Evolutionary conservation across 2,797 vertebrate genomes (phyloP).

Genomic region (Cottoperca gobio): DNA sequence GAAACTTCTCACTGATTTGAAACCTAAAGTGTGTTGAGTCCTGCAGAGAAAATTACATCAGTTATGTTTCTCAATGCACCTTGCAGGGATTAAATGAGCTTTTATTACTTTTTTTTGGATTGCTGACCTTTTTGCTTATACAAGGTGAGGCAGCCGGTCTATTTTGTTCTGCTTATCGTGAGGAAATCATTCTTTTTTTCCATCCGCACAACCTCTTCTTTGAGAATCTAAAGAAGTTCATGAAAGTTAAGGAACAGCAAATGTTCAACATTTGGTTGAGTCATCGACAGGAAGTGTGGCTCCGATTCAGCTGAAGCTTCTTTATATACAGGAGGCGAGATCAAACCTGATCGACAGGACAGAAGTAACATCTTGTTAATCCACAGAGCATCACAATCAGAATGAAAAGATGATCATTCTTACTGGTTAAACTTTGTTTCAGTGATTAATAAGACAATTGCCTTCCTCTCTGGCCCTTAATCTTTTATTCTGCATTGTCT

Average conservation of each 20-base stretch:
- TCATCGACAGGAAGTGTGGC: background rate
- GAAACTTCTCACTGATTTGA: background rate
- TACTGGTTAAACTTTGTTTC: constrained; percentile 32
- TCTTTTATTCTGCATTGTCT: constrained; percentile 70
- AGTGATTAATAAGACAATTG: constrained; percentile 57
- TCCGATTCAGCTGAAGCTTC: background rate
- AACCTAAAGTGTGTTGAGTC: background rate
- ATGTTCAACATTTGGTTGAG: background rate
- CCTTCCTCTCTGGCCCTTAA: constrained; percentile 61
- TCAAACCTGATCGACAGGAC: background rate
- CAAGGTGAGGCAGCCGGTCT: background rate
- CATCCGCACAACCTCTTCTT: background rate
- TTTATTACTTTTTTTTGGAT: background rate
- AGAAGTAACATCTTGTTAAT: background rate
- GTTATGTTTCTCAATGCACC: background rate
- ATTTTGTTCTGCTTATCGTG: background rate
- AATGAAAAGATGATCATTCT: constrained; percentile 11
- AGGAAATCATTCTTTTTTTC: background rate
- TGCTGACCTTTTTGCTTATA: background rate
- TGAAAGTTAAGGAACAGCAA: background rate
- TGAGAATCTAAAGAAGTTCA: background rate
- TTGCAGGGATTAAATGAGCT: background rate
- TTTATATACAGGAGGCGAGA: background rate
- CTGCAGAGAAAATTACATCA: background rate
- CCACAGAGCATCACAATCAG: background rate